A percentile compares a stretch with the other conserved stretches of the same genome.
Evolutionary conservation across 2,797 vertebrate genomes (phyloP).

Genomic region (Lates japonicus): DNA sequence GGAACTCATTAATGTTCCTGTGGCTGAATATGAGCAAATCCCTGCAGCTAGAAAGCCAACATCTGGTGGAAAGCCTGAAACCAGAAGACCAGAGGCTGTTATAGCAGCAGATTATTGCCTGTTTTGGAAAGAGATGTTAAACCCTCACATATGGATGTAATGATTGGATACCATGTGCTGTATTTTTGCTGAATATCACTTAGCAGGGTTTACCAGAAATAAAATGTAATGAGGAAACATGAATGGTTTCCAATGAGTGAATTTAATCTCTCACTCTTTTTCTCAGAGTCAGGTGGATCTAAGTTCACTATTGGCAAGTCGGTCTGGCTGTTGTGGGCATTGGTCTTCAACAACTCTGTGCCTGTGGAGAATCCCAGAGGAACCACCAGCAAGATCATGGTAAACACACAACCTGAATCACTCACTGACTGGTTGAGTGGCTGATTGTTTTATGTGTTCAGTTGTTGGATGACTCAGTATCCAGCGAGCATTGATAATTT

Average conservation of each 20-base stretch:
- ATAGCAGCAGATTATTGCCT: neutral
- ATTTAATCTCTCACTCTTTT: neutral
- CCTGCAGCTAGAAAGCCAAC: neutral
- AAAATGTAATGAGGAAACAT: neutral
- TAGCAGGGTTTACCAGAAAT: no score
- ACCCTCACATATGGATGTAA: neutral
- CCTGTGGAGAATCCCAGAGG: slow-evolving; percentile 95
- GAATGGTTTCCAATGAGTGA: neutral
- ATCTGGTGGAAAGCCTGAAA: neutral
- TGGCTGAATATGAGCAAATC: neutral
- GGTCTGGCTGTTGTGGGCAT: slow-evolving; percentile 94
- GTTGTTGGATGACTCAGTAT: neutral
- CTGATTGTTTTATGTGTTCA: neutral
- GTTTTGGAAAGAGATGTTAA: neutral
- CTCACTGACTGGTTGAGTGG: neutral
- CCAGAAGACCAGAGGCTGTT: neutral
- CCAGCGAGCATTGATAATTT: neutral
- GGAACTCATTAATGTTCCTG: neutral
- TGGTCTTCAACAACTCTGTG: slow-evolving; percentile 97
- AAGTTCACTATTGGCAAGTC: slow-evolving; percentile 96
- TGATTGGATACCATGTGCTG: neutral
- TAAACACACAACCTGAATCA: slow-evolving; percentile 56
- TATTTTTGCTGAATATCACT: neutral
- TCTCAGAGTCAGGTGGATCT: slow-evolving; percentile 90
- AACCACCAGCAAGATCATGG: slow-evolving; percentile 98